Conservation (phyloP, 2,797 vertebrate species). For the Parauchenoglanis punctatus region DNA sequence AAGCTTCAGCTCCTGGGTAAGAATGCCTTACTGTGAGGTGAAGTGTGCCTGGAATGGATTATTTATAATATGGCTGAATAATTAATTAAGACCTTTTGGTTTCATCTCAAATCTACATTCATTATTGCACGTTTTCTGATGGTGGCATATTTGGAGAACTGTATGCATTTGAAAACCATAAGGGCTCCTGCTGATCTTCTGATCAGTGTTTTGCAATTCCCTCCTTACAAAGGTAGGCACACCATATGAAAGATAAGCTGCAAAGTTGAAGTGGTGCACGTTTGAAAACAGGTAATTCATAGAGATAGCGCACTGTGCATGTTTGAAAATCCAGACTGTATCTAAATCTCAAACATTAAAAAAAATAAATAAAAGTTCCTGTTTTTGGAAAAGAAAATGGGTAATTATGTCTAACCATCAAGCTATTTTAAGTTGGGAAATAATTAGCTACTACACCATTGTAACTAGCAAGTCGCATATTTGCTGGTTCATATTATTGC, state of each 20-base stretch:
- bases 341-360: not conserved
- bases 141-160: not conserved
- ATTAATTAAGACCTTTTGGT: not conserved
- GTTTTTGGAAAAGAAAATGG: not conserved
- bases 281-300: too few relatives aligned
- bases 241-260: not conserved
- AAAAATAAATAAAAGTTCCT: too few relatives aligned
- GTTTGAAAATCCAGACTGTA: not conserved
- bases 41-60: conserved; percentile 10
- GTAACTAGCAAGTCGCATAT: not conserved
- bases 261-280: too few relatives aligned
- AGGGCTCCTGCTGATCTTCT: not conserved
- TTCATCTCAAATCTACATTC: not conserved
- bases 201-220: not conserved
- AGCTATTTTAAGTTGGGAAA: not conserved
- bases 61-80: conserved; percentile 20
- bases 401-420: not conserved
- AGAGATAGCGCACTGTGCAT: not conserved
- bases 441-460: not conserved
- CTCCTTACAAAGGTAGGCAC: not conserved
- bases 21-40: conserved; percentile 3
- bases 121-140: not conserved
- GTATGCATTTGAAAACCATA: not conserved
- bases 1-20: conserved; percentile 1
- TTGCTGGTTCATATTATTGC: not conserved